Evolutionary conservation across 2,888 invertebrate species (phyloP).

Genomic region (Megamerina dolium): DNA sequence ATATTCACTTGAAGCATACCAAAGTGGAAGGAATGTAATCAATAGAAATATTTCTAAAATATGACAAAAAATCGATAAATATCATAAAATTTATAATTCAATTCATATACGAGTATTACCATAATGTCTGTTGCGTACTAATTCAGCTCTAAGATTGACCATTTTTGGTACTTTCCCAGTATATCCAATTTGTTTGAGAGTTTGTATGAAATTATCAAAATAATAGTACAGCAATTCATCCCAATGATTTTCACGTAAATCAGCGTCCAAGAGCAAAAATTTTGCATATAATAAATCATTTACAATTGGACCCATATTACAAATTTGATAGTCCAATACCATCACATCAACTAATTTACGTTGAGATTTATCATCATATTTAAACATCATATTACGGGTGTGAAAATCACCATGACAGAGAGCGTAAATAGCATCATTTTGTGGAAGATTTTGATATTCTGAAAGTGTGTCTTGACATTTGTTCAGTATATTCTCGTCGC

Average conservation of each 20-base stretch:
- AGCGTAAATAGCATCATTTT: slow-evolving; percentile 23
- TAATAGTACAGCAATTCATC: slow-evolving; percentile 29
- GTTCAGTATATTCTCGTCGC: neutral
- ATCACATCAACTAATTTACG: slow-evolving; percentile 24
- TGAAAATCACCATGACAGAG: slow-evolving; percentile 37
- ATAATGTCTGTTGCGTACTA: too few relatives aligned
- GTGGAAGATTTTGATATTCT: slow-evolving; percentile 17
- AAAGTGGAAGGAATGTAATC: too few relatives aligned
- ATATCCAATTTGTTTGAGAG: slow-evolving; percentile 26
- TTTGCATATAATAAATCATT: slow-evolving; percentile 29
- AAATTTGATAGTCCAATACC: slow-evolving; percentile 33
- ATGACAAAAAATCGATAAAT: too few relatives aligned
- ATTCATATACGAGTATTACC: too few relatives aligned
- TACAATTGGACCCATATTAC: slow-evolving; percentile 27
- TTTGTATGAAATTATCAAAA: slow-evolving; percentile 24
- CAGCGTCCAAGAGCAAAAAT: slow-evolving; percentile 23
- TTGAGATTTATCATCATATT: slow-evolving; percentile 6
- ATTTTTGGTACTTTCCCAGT: slow-evolving; percentile 24
- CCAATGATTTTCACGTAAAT: slow-evolving; percentile 19
- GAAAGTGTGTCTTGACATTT: neutral
- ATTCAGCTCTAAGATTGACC: too few relatives aligned
- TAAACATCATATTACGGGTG: slow-evolving; percentile 33
- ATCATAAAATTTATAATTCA: too few relatives aligned
- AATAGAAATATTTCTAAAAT: too few relatives aligned
- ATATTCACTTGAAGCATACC: too few relatives aligned